Evolutionary conservation across 2,797 vertebrate genomes (phyloP).

Genomic region (Tokudaia tokunoshimensis): DNA sequence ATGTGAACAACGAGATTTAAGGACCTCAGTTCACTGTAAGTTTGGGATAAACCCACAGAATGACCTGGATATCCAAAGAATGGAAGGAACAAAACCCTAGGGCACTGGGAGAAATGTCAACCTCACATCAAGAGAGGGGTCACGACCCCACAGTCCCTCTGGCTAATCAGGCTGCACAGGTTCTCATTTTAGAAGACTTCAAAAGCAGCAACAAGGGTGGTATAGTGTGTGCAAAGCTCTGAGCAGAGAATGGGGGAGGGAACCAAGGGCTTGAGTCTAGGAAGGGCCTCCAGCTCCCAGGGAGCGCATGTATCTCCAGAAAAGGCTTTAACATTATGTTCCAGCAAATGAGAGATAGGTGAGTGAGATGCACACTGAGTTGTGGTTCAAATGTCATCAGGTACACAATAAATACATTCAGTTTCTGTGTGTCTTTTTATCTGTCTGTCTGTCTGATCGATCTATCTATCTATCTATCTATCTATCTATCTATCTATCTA

Average conservation of each 20-base stretch:
- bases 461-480: not conserved
- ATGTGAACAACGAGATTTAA: conserved; percentile 66
- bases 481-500: not conserved
- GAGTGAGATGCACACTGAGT: not conserved
- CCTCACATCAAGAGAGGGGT: not conserved
- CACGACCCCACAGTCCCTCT: not conserved
- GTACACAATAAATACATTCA: not conserved
- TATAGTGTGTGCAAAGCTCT: not conserved
- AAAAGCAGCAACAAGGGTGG: not conserved
- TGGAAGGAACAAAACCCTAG: conserved; percentile 24
- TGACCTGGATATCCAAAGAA: conserved; percentile 31
- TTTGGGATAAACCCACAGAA: conserved; percentile 54
- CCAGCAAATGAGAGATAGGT: not conserved
- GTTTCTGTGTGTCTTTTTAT: not conserved
- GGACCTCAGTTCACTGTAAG: conserved; percentile 32
- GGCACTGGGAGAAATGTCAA: not conserved
- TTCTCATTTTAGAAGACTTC: not conserved
- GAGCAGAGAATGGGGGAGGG: not conserved
- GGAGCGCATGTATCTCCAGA: rapidly evolving
- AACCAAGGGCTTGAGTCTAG: not conserved
- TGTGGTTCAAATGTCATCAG: not conserved
- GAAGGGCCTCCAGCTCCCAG: not conserved
- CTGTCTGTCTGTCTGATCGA: not conserved
- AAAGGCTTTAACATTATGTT: no score
- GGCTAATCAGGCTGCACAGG: not conserved